These are phyloP conservation scores for Nomia melanderi DNA, from an alignment of 1,140 invertebrate genomes.

Conservation along the genomic window DNA sequence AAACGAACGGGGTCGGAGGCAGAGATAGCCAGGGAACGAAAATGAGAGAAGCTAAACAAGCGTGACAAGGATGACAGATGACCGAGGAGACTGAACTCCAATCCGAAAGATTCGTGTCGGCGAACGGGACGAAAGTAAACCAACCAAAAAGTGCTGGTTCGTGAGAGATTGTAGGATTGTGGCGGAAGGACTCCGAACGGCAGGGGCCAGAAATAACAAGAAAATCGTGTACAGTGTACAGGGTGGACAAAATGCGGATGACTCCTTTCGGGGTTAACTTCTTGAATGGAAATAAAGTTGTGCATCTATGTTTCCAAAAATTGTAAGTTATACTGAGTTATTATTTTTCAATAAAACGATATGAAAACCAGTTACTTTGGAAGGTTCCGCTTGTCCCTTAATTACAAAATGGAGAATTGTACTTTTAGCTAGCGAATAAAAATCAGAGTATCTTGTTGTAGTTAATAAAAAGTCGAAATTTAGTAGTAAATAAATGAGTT, in stretches of 20 bases:
- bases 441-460: too few species aligned
- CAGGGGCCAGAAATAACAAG: not conserved
- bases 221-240: not conserved
- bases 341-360: too few species aligned
- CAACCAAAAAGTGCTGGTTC: slow-evolving; percentile 16
- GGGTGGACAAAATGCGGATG: not conserved
- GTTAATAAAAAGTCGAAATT: too few species aligned
- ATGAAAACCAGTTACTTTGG: too few species aligned
- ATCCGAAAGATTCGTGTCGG: slow-evolving; percentile 41
- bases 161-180: slow-evolving; percentile 9
- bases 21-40: slow-evolving; percentile 24
- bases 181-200: slow-evolving; percentile 1
- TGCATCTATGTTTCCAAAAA: too few species aligned
- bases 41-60: slow-evolving; percentile 39
- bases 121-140: slow-evolving; percentile 32
- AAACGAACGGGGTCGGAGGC: slow-evolving; percentile 27
- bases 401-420: too few species aligned
- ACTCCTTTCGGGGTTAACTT: too few species aligned
- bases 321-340: too few species aligned
- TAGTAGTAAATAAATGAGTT: too few species aligned
- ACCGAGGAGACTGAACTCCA: slow-evolving; percentile 14
- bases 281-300: too few species aligned
- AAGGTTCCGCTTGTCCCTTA: too few species aligned
- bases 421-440: too few species aligned
- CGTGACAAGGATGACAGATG: slow-evolving; percentile 40